Evolutionary conservation across 2,797 vertebrate genomes (phyloP), one percentile per base, ranked within the genome.

Genomic region (Galago senegalensis): DNA sequence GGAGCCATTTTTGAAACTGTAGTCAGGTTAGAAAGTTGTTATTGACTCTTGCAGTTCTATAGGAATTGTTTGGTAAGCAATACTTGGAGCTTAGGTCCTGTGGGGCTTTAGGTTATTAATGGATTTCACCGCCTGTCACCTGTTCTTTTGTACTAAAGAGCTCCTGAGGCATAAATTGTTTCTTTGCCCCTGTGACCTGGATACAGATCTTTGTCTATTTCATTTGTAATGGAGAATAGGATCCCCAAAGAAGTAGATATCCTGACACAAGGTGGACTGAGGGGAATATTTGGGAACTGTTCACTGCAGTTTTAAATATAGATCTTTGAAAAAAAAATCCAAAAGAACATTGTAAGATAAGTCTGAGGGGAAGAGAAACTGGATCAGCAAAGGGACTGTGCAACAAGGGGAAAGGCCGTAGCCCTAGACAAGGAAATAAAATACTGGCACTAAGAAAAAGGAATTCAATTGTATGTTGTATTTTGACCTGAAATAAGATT

Each of bases 1-100:
- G 16, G 3, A 94, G 34, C 31, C 53, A 34, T 69, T 95, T 91
- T 58, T 31, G 8, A 56, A 87, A 67, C 34, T 76, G 23, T n/a
- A 31, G 11, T 90, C 49, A 85, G 63, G 73, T 79, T 72, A n/a
- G 49, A 61, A 84, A 29, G 34, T 86, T 83, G 34, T 69, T 69
- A 87, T 72, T 84, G 94, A 87, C 72, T 85, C 79, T 89, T 76
- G n/a, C 58, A 76, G 10, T 77, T 72, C 73, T 82, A 12, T 9
- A 70, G 63, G 58, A 77, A 82, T 79, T 93, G 80, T 97, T 95
- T 77, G 46, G 46, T 89, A 90, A 95, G 93, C 88, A 85, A 37
- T 77, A 46, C 89, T 56, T 88, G 73, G 40, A 88, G 40, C 14
- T n/a, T 49, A 37, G 75, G 63, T 83, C 77, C 91, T 29, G 1